Evolutionary conservation across 2,888 invertebrate genomes (phyloP), one percentile per base, ranked within the genome.

Genomic region (Scaptomyza flava): DNA sequence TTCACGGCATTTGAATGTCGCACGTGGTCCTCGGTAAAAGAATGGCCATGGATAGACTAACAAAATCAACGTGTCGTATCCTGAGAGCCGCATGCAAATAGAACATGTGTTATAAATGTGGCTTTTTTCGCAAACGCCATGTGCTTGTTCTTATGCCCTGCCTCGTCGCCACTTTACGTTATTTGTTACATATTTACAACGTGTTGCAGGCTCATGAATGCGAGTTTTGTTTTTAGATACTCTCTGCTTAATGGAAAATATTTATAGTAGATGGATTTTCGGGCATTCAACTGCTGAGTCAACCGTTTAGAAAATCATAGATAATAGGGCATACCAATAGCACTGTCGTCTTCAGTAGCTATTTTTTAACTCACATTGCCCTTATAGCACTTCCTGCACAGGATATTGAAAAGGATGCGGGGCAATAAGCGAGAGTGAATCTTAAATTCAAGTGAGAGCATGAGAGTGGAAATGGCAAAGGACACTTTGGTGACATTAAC

Each of bases 401-500:
- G 52, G 58, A 63, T 59, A 68, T 62, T 61, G 43, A 43, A 58
- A 47, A 41, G 52, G 23, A 52, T 41, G 52, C 11, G 38, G n/a
- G 14, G 31, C 42, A 36, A 20, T 17, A 31, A 20, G 11, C 12
- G 11, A 17, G 2, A 36, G 45, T 30, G 30, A 52, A 63, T 52
- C 52, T 64, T 57, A 64, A 69, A 67, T 59, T 54, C 56, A 56
- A 66, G 67, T 56, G 60, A 45, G 12, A 54, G 36, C 56, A 48
- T 14, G 47, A 54, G 66, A 45, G 71, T 68, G 52, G 46, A 67
- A 79, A 70, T 72, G 74, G 75, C 74, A 60, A 54, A 77, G 63
- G 61, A 71, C 67, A 76, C 74, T 70, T 53, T 84, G 77, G 81
- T 75, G 72, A 67, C 80, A 71, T 57, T 69, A 80, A 73, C 78